A percentile compares a stretch with the other conserved stretches of the same genome.
These are phyloP conservation scores for Meriones psammophilus DNA, from an alignment of 2,797 vertebrate species.

Conservation along the genomic window DNA sequence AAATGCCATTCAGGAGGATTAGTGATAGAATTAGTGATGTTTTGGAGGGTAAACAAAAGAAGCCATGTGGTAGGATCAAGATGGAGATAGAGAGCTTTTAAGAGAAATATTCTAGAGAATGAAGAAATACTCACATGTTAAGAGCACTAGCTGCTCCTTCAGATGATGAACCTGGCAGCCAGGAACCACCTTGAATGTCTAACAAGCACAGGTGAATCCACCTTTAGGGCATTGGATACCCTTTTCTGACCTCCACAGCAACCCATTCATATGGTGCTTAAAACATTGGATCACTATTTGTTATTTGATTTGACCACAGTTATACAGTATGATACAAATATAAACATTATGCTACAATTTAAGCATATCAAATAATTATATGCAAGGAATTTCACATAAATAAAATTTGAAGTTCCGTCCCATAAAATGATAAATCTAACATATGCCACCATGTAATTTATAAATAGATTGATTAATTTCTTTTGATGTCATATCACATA, in stretches of 20 bases:
- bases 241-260: neutral
- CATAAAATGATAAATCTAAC: neutral
- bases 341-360: neutral
- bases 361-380: neutral
- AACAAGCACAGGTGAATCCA: too few species aligned
- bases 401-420: neutral
- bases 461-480: neutral
- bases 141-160: neutral
- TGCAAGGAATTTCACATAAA: neutral
- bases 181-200: neutral
- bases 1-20: neutral
- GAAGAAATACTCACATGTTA: neutral
- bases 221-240: neutral
- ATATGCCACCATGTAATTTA: neutral
- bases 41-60: neutral
- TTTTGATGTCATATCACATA: neutral
- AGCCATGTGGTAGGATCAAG: neutral
- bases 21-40: neutral
- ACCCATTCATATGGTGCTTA: neutral
- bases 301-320: neutral
- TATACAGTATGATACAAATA: too few species aligned
- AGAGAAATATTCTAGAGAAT: neutral
- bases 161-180: neutral
- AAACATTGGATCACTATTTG: neutral
- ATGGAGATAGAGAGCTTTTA: neutral